Conservation (phyloP, 2,888 invertebrate genomes). For the Volucella zonaria region DNA sequence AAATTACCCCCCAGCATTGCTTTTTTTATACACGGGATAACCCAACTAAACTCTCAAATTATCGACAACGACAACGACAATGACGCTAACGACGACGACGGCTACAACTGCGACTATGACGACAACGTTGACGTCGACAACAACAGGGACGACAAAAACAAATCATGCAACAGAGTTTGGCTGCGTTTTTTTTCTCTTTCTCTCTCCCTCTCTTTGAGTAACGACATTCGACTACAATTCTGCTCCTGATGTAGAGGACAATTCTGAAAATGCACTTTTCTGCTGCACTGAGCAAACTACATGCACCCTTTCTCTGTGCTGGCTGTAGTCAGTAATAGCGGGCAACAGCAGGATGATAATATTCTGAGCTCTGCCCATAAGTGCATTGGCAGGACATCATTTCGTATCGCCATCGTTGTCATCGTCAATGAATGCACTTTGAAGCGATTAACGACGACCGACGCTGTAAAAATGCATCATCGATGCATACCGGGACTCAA, state of each 20-base stretch:
- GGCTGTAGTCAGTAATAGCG: background rate
- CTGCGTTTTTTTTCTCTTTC: slow-evolving; percentile 32
- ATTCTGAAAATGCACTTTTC: slow-evolving; percentile 71
- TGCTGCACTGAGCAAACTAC: slow-evolving; percentile 66
- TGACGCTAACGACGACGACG: slow-evolving; percentile 39
- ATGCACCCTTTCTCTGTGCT: slow-evolving; percentile 47
- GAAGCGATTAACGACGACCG: slow-evolving; percentile 59
- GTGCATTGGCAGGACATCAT: slow-evolving; percentile 72
- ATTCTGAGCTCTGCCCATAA: slow-evolving; percentile 50
- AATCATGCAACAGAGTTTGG: slow-evolving; percentile 54
- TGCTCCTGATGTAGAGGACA: slow-evolving; percentile 12
- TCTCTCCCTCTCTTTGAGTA: background rate
- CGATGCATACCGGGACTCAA: background rate
- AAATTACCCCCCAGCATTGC: slow-evolving; percentile 55
- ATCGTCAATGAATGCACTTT: slow-evolving; percentile 68
- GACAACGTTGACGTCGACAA: background rate
- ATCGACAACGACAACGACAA: slow-evolving; percentile 55
- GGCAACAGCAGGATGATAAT: slow-evolving; percentile 20
- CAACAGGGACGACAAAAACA: slow-evolving; percentile 46
- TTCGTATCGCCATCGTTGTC: slow-evolving; percentile 41
- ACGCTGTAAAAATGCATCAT: slow-evolving; percentile 67
- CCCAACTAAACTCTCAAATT: slow-evolving; percentile 69
- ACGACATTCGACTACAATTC: slow-evolving; percentile 48
- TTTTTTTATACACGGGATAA: slow-evolving; percentile 30
- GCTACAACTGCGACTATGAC: slow-evolving; percentile 25